A percentile compares a stretch with the other conserved stretches of the same genome.
These are phyloP conservation scores for Dicaeum eximium DNA, from an alignment of 2,113 vertebrate species.

Conservation along the genomic window DNA sequence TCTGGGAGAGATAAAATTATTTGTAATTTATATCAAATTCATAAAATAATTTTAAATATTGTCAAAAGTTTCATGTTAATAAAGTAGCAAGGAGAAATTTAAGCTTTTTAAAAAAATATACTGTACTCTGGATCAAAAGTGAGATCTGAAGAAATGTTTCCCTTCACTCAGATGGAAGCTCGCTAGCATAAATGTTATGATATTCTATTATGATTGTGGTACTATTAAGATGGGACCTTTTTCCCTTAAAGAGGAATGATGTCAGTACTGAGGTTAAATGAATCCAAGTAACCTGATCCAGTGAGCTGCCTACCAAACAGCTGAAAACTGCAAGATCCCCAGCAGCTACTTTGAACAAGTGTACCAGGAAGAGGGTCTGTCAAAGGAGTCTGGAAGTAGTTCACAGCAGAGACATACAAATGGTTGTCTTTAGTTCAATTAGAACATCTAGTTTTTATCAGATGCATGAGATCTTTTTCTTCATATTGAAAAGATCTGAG, in stretches of 20 bases:
- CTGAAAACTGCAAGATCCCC: not conserved
- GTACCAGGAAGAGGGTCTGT: not conserved
- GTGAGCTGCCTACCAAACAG: not conserved
- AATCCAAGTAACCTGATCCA: not conserved
- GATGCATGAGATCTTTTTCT: too few species aligned
- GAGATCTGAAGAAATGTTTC: not conserved
- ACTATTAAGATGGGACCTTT: not conserved
- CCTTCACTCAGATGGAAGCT: not conserved
- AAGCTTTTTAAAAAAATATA: not conserved
- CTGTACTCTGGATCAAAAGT: not conserved
- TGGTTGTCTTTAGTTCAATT: not conserved
- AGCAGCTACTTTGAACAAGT: not conserved
- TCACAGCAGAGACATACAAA: not conserved
- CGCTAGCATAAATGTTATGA: not conserved
- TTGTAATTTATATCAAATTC: not conserved
- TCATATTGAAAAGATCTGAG: not conserved
- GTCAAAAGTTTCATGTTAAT: not conserved
- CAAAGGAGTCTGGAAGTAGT: not conserved
- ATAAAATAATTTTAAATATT: not conserved
- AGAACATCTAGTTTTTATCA: too few species aligned
- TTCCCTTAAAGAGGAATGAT: not conserved
- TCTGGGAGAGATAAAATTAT: not conserved
- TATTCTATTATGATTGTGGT: not conserved
- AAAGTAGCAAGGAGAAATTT: not conserved
- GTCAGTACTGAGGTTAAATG: not conserved